A percentile compares a stretch with the other conserved stretches of the same genome.
Conservation (phyloP, 2,113 vertebrate genomes). For the Xyrauchen texanus region DNA sequence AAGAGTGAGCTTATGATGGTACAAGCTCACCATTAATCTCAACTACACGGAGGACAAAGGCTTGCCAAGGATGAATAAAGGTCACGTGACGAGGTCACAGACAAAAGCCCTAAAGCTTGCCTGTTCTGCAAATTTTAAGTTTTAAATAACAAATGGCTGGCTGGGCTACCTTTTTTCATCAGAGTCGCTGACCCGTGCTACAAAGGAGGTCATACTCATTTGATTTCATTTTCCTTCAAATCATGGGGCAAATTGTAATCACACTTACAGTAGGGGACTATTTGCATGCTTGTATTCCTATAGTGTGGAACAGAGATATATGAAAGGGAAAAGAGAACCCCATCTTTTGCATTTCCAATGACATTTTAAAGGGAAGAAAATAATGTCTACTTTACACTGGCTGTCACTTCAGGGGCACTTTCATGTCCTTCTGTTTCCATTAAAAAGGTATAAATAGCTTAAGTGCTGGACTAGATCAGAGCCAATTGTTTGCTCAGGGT, state of each 20-base stretch:
- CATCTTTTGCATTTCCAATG: constrained; percentile 38
- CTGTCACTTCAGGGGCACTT: constrained; percentile 51
- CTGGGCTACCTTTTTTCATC: constrained; percentile 7
- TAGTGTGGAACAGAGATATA: neutral
- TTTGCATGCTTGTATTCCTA: constrained; percentile 39
- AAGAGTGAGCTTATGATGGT: constrained; percentile 32
- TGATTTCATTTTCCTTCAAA: constrained; percentile 43
- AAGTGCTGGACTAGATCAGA: constrained; percentile 48
- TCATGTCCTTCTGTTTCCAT: constrained; percentile 52
- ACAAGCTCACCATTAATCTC: constrained; percentile 78
- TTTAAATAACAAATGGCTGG: constrained; percentile 52
- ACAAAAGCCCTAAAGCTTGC: constrained; percentile 82
- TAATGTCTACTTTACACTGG: constrained; percentile 44
- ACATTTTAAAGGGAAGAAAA: constrained; percentile 46
- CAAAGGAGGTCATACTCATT: constrained; percentile 38
- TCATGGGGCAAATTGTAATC: constrained; percentile 37
- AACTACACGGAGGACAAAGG: constrained; percentile 80
- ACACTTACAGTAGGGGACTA: constrained; percentile 35
- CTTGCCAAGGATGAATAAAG: constrained; percentile 80
- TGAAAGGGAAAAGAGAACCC: neutral
- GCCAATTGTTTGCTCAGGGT: constrained; percentile 45
- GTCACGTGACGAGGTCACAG: constrained; percentile 78
- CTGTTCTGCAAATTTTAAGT: constrained; percentile 70
- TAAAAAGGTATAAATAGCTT: constrained; percentile 54
- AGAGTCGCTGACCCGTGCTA: constrained; percentile 33